Conservation (phyloP, 2,113 vertebrate species). For the Eleginops maclovinus region DNA sequence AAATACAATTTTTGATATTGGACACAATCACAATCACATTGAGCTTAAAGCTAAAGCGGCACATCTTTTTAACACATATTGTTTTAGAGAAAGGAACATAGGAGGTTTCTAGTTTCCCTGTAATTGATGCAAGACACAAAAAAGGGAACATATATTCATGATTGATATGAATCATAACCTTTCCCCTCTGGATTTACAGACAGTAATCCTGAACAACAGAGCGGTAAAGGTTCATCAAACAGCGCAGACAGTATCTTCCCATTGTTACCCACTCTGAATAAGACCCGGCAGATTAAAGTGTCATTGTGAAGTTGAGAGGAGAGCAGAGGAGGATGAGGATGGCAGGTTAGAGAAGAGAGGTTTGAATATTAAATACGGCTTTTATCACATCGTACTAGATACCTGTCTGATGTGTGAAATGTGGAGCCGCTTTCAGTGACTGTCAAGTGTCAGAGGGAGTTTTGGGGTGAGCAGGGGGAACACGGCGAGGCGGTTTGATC, state of each 20-base stretch:
- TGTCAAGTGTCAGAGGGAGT: slow-evolving; percentile 64
- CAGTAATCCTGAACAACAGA: slow-evolving; percentile 22
- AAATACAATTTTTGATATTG: no score
- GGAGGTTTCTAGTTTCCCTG: no score
- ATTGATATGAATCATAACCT: neutral
- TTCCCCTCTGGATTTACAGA: neutral
- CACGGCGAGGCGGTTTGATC: slow-evolving; percentile 57
- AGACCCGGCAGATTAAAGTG: slow-evolving; percentile 43
- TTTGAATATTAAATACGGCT: slow-evolving; percentile 70
- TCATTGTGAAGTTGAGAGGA: slow-evolving; percentile 18
- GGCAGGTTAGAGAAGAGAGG: neutral
- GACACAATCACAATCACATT: no score
- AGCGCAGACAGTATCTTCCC: slow-evolving; percentile 1
- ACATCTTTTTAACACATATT: no score
- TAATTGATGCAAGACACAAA: no score
- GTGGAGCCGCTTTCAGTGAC: slow-evolving; percentile 52
- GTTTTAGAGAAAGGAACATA: no score
- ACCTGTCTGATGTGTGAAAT: slow-evolving; percentile 53
- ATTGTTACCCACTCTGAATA: slow-evolving; percentile 23
- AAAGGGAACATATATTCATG: neutral
- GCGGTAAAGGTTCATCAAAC: slow-evolving; percentile 35
- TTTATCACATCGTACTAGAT: slow-evolving; percentile 54
- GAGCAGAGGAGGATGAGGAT: slow-evolving; percentile 13
- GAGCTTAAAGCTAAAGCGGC: no score
- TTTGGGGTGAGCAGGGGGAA: slow-evolving; percentile 43